Conservation (phyloP, 2,888 invertebrate genomes). For the Phragmatobia fuliginosa region DNA sequence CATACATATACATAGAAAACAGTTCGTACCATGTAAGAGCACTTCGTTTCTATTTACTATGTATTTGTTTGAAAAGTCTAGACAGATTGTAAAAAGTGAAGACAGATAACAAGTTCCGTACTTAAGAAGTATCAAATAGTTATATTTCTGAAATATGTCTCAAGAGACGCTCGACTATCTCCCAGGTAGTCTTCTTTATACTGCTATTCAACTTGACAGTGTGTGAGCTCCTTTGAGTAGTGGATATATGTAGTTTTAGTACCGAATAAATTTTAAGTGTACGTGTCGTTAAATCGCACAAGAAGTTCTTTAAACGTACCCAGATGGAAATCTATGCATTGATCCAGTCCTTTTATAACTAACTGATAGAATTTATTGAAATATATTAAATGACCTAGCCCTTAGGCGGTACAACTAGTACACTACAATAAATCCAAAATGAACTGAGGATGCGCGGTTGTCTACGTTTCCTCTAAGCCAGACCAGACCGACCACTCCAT, state of each 20-base stretch:
- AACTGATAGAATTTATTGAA: neutral
- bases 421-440: slow-evolving; percentile 6
- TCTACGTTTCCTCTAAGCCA: slow-evolving; percentile 6
- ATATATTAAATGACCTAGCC: neutral
- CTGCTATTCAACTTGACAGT: neutral
- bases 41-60: too few species aligned
- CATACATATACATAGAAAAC: too few species aligned
- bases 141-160: neutral
- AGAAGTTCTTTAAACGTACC: neutral
- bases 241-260: too few species aligned
- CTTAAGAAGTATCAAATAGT: too few species aligned
- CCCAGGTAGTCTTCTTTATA: neutral
- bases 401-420: slow-evolving; percentile 5
- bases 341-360: neutral
- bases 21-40: too few species aligned
- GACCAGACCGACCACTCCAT: neutral
- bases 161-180: neutral
- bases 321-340: too few species aligned
- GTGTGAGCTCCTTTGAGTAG: neutral
- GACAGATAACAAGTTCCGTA: too few species aligned
- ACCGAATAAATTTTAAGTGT: too few species aligned
- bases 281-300: too few species aligned
- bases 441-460: slow-evolving; percentile 4
- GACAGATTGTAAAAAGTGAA: too few species aligned
- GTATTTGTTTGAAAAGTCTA: too few species aligned